Percentiles rank a stretch among this genome's conserved stretches.
Conservation (phyloP, 2,888 invertebrate species). For the Hypena proboscidalis region DNA sequence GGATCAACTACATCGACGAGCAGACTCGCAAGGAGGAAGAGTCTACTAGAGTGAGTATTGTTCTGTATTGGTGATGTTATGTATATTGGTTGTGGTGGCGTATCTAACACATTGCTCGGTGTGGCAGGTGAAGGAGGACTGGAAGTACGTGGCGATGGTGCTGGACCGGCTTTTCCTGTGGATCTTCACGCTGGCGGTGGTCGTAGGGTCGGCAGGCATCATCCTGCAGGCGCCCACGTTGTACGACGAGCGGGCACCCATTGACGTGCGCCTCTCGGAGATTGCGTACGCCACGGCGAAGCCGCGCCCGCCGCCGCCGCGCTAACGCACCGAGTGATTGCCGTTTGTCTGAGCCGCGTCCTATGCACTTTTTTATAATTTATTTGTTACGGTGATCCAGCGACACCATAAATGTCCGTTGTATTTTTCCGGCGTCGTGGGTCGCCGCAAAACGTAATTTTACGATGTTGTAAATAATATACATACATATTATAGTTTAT, state of each 20-base stretch:
- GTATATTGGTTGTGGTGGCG: too few relatives aligned
- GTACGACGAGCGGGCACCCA: constrained; percentile 95
- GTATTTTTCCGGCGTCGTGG: constrained; percentile 41
- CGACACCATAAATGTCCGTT: constrained; percentile 39
- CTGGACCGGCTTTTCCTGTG: constrained; percentile 98
- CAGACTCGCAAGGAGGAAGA: constrained; percentile 97
- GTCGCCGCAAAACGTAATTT: constrained; percentile 45
- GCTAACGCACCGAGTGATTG: constrained; percentile 39
- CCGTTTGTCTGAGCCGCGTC: constrained; percentile 11
- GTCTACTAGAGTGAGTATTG: constrained; percentile 92
- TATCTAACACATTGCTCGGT: too few relatives aligned
- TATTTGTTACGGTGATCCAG: constrained; percentile 44
- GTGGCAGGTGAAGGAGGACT: constrained; percentile 97
- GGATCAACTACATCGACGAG: constrained; percentile 96
- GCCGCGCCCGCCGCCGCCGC: constrained; percentile 86
- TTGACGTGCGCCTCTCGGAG: constrained; percentile 95
- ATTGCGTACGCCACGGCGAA: constrained; percentile 95
- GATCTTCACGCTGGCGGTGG: constrained; percentile 98
- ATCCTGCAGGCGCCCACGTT: constrained; percentile 97
- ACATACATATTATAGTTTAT: constrained; percentile 75
- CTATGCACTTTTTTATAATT: constrained; percentile 35
- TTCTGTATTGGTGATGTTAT: constrained; percentile 3
- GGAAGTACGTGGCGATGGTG: constrained; percentile 99
- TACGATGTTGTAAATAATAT: constrained; percentile 66
- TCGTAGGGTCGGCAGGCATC: constrained; percentile 97